Evolutionary conservation across 2,113 vertebrate genomes (phyloP).

Genomic region (Pelvicachromis taeniatus): DNA sequence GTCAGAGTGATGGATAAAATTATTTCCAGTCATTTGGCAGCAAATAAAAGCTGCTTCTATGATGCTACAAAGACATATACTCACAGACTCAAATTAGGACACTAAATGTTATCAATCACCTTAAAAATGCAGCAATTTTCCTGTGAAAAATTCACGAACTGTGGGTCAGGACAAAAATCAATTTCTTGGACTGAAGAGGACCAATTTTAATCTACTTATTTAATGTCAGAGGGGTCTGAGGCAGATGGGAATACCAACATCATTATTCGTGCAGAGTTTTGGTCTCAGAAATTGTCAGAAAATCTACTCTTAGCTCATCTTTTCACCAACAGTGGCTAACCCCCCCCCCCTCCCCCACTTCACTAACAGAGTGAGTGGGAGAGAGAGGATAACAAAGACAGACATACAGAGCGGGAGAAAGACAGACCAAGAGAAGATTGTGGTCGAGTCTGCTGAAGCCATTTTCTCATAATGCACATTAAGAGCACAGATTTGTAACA

Average conservation of each 20-base stretch:
- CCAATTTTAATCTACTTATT: slow-evolving; percentile 2
- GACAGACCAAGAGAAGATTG: slow-evolving; percentile 44
- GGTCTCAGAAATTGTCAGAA: slow-evolving; percentile 8
- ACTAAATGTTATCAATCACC: slow-evolving; percentile 14
- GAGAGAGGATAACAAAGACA: slow-evolving; percentile 30
- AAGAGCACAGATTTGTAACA: slow-evolving; percentile 57
- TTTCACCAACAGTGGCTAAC: slow-evolving; percentile 15
- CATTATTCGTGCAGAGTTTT: slow-evolving; percentile 25
- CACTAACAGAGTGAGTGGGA: background rate
- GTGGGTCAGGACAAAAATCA: background rate
- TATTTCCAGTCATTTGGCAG: slow-evolving; percentile 11
- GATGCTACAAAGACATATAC: background rate
- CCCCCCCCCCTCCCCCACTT: background rate
- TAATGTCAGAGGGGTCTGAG: slow-evolving; percentile 14
- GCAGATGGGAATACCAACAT: slow-evolving; percentile 30
- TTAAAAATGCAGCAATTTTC: background rate
- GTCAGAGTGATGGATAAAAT: slow-evolving; percentile 4
- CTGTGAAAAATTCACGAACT: background rate
- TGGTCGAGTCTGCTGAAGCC: slow-evolving; percentile 68
- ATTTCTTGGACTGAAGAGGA: background rate
- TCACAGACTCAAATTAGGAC: background rate
- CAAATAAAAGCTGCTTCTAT: background rate
- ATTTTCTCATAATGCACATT: slow-evolving; percentile 71
- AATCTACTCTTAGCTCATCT: slow-evolving; percentile 25
- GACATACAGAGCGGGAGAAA: slow-evolving; percentile 17